These are phyloP conservation scores for Iselma pallidipennis DNA, from an alignment of 2,888 invertebrate genomes.

Conservation along the genomic window DNA sequence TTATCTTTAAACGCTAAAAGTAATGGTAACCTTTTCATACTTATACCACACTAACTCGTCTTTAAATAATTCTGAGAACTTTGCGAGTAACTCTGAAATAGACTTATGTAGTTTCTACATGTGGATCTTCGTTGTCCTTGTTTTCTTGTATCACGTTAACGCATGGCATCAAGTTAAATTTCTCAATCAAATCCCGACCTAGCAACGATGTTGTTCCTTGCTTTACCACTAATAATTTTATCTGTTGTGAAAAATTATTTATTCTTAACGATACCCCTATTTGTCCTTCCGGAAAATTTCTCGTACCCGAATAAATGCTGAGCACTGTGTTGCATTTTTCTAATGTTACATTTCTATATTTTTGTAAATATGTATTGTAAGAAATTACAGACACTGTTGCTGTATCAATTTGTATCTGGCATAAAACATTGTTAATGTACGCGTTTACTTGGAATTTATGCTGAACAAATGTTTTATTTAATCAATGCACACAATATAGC, in stretches of 20 bases:
- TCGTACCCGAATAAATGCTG: slow-evolving; percentile 16
- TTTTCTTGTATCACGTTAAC: not conserved
- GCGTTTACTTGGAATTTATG: not conserved
- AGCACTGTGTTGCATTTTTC: slow-evolving; percentile 9
- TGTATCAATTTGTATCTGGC: slow-evolving; percentile 15
- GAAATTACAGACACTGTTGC: slow-evolving; percentile 18
- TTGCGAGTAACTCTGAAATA: no score
- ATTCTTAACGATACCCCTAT: not conserved
- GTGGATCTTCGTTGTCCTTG: not conserved
- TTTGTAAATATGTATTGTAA: slow-evolving; percentile 4
- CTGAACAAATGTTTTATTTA: no score
- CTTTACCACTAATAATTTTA: not conserved
- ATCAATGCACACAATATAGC: no score
- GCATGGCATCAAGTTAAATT: not conserved
- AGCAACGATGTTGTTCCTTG: not conserved
- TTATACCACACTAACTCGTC: slow-evolving; percentile 7
- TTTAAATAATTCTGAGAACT: slow-evolving; percentile 5
- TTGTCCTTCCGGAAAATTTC: slow-evolving; percentile 9
- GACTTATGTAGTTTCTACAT: not conserved
- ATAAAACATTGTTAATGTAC: not conserved
- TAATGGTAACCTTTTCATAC: slow-evolving; percentile 12
- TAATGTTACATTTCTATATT: slow-evolving; percentile 12
- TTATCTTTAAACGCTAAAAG: slow-evolving; percentile 27
- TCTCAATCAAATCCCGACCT: not conserved
- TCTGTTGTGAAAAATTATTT: not conserved